phyloP scores from a whole-genome alignment of 2,113 vertebrate genomes.

The Agapornis roseicollis region DNA sequence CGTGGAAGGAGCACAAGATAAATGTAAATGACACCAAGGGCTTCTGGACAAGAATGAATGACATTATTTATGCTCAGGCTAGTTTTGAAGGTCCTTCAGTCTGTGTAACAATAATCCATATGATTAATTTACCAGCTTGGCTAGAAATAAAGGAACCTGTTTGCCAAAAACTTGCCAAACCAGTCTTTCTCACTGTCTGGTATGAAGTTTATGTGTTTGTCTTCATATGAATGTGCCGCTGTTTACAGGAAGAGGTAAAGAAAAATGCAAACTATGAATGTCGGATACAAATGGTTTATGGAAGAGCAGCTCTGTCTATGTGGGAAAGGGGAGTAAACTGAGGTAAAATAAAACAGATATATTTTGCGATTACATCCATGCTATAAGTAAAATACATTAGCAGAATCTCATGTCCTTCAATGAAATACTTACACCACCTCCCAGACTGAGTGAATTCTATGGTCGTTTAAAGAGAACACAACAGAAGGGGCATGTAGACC shows the following conservation, averaged over 20 bases:
- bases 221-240: neutral
- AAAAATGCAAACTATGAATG: neutral
- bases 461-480: neutral
- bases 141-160: constrained; percentile 36
- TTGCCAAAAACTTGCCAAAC: constrained; percentile 28
- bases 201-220: neutral
- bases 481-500: neutral
- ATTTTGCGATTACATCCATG: neutral
- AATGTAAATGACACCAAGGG: neutral
- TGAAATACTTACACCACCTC: neutral
- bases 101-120: neutral
- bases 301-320: neutral
- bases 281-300: neutral
- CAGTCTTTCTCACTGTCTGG: constrained; percentile 23
- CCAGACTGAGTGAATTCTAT: neutral
- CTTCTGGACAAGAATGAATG: neutral
- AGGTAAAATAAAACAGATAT: neutral
- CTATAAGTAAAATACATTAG: neutral
- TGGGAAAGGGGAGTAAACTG: neutral
- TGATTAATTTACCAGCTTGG: constrained; percentile 8
- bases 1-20: neutral
- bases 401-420: neutral
- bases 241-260: neutral
- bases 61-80: neutral
- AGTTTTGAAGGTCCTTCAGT: neutral